phyloP scores from a whole-genome alignment of 2,113 vertebrate genomes.

The Catagonus wagneri region DNA sequence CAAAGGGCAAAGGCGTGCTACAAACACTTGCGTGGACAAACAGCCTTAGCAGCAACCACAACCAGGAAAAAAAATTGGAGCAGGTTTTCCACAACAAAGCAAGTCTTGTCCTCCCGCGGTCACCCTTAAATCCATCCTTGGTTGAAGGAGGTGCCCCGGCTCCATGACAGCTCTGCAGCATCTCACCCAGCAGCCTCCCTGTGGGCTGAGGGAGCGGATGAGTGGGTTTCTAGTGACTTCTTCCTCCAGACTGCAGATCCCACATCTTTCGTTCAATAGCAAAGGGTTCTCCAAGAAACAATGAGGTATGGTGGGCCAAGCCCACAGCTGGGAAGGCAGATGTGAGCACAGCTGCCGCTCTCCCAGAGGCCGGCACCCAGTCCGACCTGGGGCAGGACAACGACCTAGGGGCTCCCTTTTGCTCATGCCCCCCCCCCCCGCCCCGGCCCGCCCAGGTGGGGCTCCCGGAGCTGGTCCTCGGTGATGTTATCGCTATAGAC shows the following conservation, averaged over 20 bases:
- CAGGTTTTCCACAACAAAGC: slow-evolving; percentile 77
- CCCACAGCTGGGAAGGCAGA: slow-evolving; percentile 4
- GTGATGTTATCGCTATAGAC: background rate
- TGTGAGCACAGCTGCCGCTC: background rate
- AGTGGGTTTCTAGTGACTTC: slow-evolving; percentile 55
- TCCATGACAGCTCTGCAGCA: slow-evolving; percentile 19
- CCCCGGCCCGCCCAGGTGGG: too few relatives aligned
- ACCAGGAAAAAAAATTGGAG: slow-evolving; percentile 69
- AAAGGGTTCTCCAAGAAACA: slow-evolving; percentile 56
- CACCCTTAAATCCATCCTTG: slow-evolving; percentile 67
- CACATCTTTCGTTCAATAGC: slow-evolving; percentile 62
- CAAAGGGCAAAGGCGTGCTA: slow-evolving; percentile 68
- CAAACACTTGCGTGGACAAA: slow-evolving; percentile 78
- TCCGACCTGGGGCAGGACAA: background rate
- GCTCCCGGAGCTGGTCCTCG: background rate
- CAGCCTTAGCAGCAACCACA: slow-evolving; percentile 53
- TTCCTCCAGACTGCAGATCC: slow-evolving; percentile 58
- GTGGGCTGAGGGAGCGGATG: slow-evolving; percentile 59
- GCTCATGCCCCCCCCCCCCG: too few relatives aligned
- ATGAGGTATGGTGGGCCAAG: background rate
- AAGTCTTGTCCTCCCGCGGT: slow-evolving; percentile 66
- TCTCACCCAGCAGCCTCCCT: slow-evolving; percentile 73
- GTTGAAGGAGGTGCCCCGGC: slow-evolving; percentile 67
- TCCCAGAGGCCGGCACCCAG: background rate
- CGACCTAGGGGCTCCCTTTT: background rate